Percentiles rank a stretch among this genome's conserved stretches.
These are phyloP conservation scores for Poecilus cupreus DNA, from an alignment of 2,888 invertebrate genomes.

Conservation along the genomic window DNA sequence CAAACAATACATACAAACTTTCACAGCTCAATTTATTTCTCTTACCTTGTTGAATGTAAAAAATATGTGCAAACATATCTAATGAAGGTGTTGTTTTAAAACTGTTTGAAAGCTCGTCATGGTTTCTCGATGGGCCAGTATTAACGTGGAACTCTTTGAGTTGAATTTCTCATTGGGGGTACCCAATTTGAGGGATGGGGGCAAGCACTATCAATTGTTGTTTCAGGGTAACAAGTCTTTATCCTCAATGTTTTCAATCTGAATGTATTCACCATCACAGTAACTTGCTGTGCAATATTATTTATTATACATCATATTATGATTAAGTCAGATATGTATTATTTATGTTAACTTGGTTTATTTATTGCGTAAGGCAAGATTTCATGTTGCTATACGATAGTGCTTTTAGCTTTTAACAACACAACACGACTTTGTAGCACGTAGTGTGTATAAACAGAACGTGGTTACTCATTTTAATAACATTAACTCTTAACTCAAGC, in stretches of 20 bases:
- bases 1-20: too few relatives aligned
- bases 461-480: conserved; percentile 59
- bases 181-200: conserved; percentile 56
- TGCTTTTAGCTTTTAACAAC: conserved; percentile 72
- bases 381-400: conserved; percentile 68
- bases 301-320: conserved; percentile 19
- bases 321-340: neutral
- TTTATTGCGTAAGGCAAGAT: conserved; percentile 44
- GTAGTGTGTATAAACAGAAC: conserved; percentile 43
- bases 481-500: neutral
- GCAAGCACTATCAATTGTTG: conserved; percentile 54
- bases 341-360: conserved; percentile 5
- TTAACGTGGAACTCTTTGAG: neutral
- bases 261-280: conserved; percentile 44
- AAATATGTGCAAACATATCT: too few relatives aligned
- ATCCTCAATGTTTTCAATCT: conserved; percentile 52
- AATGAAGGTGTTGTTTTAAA: too few relatives aligned
- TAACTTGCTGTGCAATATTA: conserved; percentile 45
- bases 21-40: too few relatives aligned
- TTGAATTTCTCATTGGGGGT: conserved; percentile 31
- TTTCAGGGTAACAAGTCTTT: conserved; percentile 48
- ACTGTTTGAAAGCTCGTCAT: too few relatives aligned
- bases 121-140: too few relatives aligned
- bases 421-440: conserved; percentile 71
- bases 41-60: too few relatives aligned